These are phyloP conservation scores for Sander vitreus DNA, from an alignment of 2,113 vertebrate genomes.

Conservation along the genomic window DNA sequence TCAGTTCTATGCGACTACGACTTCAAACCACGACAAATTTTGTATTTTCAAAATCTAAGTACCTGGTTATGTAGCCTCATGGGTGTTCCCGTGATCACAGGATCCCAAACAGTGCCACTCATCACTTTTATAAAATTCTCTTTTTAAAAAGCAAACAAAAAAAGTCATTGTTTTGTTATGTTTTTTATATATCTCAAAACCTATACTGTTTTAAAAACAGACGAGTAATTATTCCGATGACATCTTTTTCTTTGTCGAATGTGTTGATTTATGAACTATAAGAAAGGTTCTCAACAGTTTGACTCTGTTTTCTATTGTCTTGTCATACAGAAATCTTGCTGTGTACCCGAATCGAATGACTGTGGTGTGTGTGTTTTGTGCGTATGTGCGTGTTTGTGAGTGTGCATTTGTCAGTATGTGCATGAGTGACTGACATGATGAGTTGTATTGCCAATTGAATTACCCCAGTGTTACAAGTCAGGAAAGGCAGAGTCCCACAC, in stretches of 20 bases:
- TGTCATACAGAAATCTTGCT: conserved; percentile 64
- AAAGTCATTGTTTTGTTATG: conserved; percentile 40
- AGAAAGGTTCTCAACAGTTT: conserved; percentile 47
- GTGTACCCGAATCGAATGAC: conserved; percentile 55
- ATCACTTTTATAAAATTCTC: conserved; percentile 65
- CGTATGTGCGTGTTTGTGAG: conserved; percentile 40
- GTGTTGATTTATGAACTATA: conserved; percentile 45
- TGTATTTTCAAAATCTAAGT: conserved; percentile 53
- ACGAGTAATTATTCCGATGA: conserved; percentile 37
- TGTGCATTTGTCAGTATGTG: conserved; percentile 24
- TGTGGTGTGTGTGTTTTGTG: conserved; percentile 44
- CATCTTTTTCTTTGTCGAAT: conserved; percentile 56
- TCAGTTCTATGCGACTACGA: conserved; percentile 14
- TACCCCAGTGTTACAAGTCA: conserved; percentile 64
- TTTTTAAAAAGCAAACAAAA: conserved; percentile 58
- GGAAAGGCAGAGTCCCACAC: conserved; percentile 52
- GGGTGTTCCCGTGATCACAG: conserved; percentile 51
- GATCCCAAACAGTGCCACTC: conserved; percentile 75
- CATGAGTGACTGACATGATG: conserved; percentile 52
- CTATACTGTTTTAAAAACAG: conserved; percentile 63
- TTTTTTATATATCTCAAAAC: conserved; percentile 55
- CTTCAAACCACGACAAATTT: conserved; percentile 21
- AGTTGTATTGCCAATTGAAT: conserved; percentile 75
- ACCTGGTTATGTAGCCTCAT: conserved; percentile 52
- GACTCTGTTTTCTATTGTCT: conserved; percentile 70